These are phyloP conservation scores for Nymphalis polychloros DNA, from an alignment of 2,888 invertebrate genomes.

Conservation along the genomic window DNA sequence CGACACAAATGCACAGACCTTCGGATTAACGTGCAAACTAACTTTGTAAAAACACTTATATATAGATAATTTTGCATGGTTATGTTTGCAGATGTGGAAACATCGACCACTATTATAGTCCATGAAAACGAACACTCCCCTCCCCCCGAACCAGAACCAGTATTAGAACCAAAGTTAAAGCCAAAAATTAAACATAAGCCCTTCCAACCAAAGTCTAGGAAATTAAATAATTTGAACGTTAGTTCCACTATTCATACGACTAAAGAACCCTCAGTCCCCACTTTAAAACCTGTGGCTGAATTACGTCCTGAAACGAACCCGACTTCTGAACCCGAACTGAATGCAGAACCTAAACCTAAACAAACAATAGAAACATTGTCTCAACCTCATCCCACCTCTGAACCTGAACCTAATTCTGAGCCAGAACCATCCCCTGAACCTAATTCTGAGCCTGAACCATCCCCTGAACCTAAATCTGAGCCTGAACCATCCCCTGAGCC, in stretches of 20 bases:
- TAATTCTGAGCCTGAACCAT: slow-evolving; percentile 56
- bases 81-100: slow-evolving; percentile 72
- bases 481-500: slow-evolving; percentile 61
- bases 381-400: slow-evolving; percentile 50
- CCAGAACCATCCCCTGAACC: slow-evolving; percentile 62
- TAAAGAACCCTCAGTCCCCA: slow-evolving; percentile 65
- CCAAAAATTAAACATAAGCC: slow-evolving; percentile 64
- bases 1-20: slow-evolving; percentile 31
- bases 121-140: slow-evolving; percentile 47
- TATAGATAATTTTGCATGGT: slow-evolving; percentile 71
- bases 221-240: slow-evolving; percentile 58
- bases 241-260: slow-evolving; percentile 56
- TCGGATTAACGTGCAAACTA: slow-evolving; percentile 42
- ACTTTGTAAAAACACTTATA: slow-evolving; percentile 50
- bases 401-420: slow-evolving; percentile 57
- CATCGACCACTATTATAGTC: slow-evolving; percentile 62
- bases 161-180: slow-evolving; percentile 58
- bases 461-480: slow-evolving; percentile 60
- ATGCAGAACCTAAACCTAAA: slow-evolving; percentile 64
- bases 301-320: slow-evolving; percentile 63
- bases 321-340: slow-evolving; percentile 55
- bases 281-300: slow-evolving; percentile 63
- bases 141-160: slow-evolving; percentile 42
- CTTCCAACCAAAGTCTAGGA: slow-evolving; percentile 55
- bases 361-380: slow-evolving; percentile 54